Conservation (phyloP, 2,888 invertebrate genomes). For the Hedya salicella region DNA sequence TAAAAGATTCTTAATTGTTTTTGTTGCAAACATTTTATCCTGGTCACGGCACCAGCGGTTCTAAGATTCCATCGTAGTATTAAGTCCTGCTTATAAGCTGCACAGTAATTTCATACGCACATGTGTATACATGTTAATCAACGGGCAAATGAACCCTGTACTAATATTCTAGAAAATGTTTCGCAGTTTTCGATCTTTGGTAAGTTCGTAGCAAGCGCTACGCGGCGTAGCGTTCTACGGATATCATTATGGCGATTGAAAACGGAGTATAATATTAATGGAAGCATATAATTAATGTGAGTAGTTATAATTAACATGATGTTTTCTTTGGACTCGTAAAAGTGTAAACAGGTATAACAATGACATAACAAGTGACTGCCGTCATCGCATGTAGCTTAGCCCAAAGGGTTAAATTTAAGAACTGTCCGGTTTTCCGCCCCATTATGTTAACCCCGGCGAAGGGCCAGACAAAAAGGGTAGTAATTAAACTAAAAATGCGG, state of each 20-base stretch:
- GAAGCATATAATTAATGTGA: too few species aligned
- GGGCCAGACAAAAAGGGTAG: constrained; percentile 35
- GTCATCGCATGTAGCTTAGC: constrained; percentile 8
- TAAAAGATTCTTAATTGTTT: too few species aligned
- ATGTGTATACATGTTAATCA: too few species aligned
- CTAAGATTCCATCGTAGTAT: too few species aligned
- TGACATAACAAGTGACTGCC: not conserved
- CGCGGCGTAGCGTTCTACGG: constrained; percentile 18
- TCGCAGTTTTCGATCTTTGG: not conserved
- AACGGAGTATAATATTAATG: too few species aligned
- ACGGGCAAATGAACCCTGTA: not conserved
- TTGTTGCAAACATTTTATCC: too few species aligned
- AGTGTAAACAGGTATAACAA: not conserved
- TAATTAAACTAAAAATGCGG: constrained; percentile 44
- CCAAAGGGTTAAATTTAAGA: constrained; percentile 37
- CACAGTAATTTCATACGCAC: too few species aligned
- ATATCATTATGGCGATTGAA: not conserved
- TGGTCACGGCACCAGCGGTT: too few species aligned
- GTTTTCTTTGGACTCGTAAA: not conserved
- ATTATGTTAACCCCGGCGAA: constrained; percentile 32
- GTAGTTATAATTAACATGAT: not conserved
- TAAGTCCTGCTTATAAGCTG: too few species aligned
- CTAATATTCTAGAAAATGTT: not conserved
- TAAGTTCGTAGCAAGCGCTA: constrained; percentile 5
- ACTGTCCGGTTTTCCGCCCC: constrained; percentile 30